Base-by-base conservation (phyloP, 2,113 vertebrate species). In the Tyto alba region DNA sequence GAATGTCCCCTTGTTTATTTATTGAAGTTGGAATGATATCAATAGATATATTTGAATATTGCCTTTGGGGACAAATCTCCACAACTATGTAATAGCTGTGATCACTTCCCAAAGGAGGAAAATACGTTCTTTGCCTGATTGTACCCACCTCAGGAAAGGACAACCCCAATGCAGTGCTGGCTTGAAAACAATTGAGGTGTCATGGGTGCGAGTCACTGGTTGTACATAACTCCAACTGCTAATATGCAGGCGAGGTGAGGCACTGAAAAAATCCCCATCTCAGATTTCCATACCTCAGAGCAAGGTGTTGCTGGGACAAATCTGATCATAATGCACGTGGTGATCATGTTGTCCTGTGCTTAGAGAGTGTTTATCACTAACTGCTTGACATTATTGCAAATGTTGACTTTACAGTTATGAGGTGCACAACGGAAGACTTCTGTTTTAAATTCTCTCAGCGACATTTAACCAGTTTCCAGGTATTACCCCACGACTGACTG, bases 101-200 rank as follows among this genome's bases (percentile, higher is more conserved):
- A 40, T 34, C 10, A 0, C 45, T 64, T 63, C 73, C 48, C 53
- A 25, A 25, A 36, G 69, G 47, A 57, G 12, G 3, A 5, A 47
- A 47, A 25, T 29, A 20, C 16, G 9, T 10, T 62, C 36, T 57
- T 63, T 71, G 7, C 27, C n/a, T 62, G 25, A 32, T 19, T 4
- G 1, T 20, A n/a, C 26, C 40, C 23, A 60, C 26, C 30, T 12
- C 23, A 8, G 66, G 52, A 32, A 27, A 75, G 30, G 62, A 57
- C 0, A 3, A 30, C 0, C 10, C 26, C 75, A 30, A 2, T 0
- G 3, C 9, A 47, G 34, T 3, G 1, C 36, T 30, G 47, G 30
- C 38, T 4, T 23, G n/a, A 45, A 43, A 30, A 23, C 1, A 0
- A 21, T 4, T 0, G 0, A 25, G 25, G 32, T 16, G 5, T 64